Percentiles rank a stretch among this genome's conserved stretches.
These are phyloP conservation scores for Sialis lutaria DNA, from an alignment of 2,888 invertebrate genomes.

Conservation along the genomic window DNA sequence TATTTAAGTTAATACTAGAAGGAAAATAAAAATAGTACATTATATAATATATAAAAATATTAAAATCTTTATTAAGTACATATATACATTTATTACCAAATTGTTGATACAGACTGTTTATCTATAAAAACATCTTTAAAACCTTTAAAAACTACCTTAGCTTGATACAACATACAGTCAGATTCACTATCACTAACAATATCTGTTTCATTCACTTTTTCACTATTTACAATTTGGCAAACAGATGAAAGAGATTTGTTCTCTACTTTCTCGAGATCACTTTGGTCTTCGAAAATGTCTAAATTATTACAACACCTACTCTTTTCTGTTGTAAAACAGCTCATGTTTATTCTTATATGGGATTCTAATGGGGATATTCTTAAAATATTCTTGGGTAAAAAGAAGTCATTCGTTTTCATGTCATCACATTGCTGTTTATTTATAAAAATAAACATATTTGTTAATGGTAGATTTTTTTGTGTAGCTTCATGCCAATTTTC, in stretches of 20 bases:
- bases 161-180: slow-evolving; percentile 32
- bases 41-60: too few relatives aligned
- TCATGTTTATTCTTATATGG: slow-evolving; percentile 25
- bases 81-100: slow-evolving; percentile 24
- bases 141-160: slow-evolving; percentile 34
- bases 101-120: slow-evolving; percentile 33
- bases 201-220: slow-evolving; percentile 13
- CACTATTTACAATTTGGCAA: neutral
- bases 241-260: neutral
- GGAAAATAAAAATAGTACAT: too few relatives aligned
- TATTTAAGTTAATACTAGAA: too few relatives aligned
- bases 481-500: slow-evolving; percentile 27
- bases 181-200: slow-evolving; percentile 26
- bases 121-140: slow-evolving; percentile 37
- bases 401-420: slow-evolving; percentile 23
- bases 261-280: slow-evolving; percentile 1
- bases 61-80: too few relatives aligned
- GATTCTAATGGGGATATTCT: slow-evolving; percentile 23
- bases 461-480: slow-evolving; percentile 25
- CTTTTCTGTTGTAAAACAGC: slow-evolving; percentile 14
- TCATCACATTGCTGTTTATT: slow-evolving; percentile 22
- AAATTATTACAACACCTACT: slow-evolving; percentile 19
- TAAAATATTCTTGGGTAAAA: slow-evolving; percentile 23
- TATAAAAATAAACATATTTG: slow-evolving; percentile 32
- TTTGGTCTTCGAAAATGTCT: slow-evolving; percentile 16